These are phyloP conservation scores for Epizoanthus rinbou DNA, from an alignment of 92 coral and sea anemone species.

Conservation along the genomic window DNA sequence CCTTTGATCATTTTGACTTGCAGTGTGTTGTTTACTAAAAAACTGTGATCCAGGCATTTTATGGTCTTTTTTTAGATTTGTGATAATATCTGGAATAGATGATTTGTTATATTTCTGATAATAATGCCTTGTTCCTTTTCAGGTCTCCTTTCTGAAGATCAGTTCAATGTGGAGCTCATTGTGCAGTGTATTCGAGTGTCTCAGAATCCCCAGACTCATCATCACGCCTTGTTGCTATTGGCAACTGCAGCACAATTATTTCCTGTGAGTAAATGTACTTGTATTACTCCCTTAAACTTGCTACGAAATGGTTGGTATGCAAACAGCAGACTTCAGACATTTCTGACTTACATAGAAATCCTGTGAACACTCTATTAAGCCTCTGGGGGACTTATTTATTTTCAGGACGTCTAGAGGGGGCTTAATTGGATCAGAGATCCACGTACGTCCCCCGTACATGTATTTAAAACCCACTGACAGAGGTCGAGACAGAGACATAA, in stretches of 20 bases:
- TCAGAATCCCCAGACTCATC: slow-evolving; percentile 95
- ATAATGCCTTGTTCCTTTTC: neutral
- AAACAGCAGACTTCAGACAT: neutral
- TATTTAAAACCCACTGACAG: too few species aligned
- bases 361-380: too few species aligned
- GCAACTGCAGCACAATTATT: slow-evolving; percentile 88
- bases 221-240: slow-evolving; percentile 87
- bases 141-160: slow-evolving; percentile 85
- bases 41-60: too few species aligned
- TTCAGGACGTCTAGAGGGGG: too few species aligned
- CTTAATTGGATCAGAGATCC: too few species aligned
- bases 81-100: too few species aligned
- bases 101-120: neutral
- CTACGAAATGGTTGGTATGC: neutral
- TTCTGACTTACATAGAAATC: too few species aligned
- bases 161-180: slow-evolving; percentile 91
- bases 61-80: too few species aligned
- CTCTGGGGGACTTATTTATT: too few species aligned
- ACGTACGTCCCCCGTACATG: too few species aligned
- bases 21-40: neutral
- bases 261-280: slow-evolving; percentile 69
- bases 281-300: neutral
- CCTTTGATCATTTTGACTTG: neutral
- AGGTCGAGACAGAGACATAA: too few species aligned
- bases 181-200: slow-evolving; percentile 95